phyloP scores from a whole-genome alignment of 2,888 invertebrate genomes.

The Spodoptera picta region DNA sequence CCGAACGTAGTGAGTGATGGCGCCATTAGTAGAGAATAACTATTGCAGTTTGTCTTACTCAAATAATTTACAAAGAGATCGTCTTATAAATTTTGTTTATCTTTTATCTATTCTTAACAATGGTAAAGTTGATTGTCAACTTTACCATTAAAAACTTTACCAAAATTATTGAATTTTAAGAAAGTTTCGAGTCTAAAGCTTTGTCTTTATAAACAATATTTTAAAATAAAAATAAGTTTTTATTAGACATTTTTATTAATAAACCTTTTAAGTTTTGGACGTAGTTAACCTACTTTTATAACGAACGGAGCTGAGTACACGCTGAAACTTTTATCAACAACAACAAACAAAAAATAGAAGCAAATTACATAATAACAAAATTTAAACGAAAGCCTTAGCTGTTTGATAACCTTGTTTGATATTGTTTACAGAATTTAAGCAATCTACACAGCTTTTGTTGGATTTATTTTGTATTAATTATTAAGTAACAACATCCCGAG shows the following conservation, averaged over 20 bases:
- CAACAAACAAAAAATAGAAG: constrained; percentile 10
- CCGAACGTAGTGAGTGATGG: background rate
- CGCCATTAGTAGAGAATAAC: background rate
- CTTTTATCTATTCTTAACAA: too few species aligned
- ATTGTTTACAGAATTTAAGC: constrained; percentile 42
- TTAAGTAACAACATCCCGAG: constrained; percentile 24
- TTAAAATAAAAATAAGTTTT: background rate
- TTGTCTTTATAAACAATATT: background rate
- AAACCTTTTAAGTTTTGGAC: too few species aligned
- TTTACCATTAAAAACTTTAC: too few species aligned
- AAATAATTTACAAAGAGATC: too few species aligned
- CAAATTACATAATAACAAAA: constrained; percentile 6
- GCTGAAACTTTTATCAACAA: too few species aligned
- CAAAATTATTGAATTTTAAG: too few species aligned
- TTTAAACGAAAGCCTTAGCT: constrained; percentile 19
- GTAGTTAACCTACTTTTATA: too few species aligned
- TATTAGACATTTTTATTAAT: background rate
- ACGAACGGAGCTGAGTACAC: too few species aligned
- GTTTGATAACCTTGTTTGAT: constrained; percentile 42
- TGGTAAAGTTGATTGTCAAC: background rate
- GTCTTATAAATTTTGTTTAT: too few species aligned
- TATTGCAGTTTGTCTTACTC: too few species aligned
- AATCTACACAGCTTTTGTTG: constrained; percentile 48
- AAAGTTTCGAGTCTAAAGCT: background rate
- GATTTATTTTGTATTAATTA: constrained; percentile 52